Conservation (phyloP, 2,888 invertebrate genomes). For the Stenolophus ochropezus region DNA sequence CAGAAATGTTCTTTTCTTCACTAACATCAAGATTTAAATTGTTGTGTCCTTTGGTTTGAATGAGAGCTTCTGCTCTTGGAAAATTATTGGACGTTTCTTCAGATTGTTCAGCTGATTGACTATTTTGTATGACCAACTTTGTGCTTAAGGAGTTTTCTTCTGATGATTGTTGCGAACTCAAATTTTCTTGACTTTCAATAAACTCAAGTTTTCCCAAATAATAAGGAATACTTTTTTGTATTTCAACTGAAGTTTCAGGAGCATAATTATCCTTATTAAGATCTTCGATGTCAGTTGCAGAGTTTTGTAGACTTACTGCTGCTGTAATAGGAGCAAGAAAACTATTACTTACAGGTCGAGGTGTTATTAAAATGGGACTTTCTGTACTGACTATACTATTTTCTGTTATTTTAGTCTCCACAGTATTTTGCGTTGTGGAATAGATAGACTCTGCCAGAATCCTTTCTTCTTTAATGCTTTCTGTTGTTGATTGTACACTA, state of each 20-base stretch:
- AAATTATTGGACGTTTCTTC: slow-evolving; percentile 25
- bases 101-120: slow-evolving; percentile 63
- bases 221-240: slow-evolving; percentile 79
- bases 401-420: slow-evolving; percentile 65
- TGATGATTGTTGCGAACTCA: slow-evolving; percentile 69
- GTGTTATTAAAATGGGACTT: slow-evolving; percentile 74
- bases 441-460: slow-evolving; percentile 56
- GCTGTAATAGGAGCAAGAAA: slow-evolving; percentile 79
- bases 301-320: slow-evolving; percentile 75
- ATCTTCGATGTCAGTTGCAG: slow-evolving; percentile 63
- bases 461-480: slow-evolving; percentile 63
- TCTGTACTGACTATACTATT: slow-evolving; percentile 65
- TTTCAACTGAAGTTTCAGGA: slow-evolving; percentile 77
- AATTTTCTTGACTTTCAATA: slow-evolving; percentile 71
- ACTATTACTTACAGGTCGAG: slow-evolving; percentile 75
- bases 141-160: slow-evolving; percentile 66
- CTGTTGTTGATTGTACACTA: slow-evolving; percentile 65
- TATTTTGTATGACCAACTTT: slow-evolving; percentile 45
- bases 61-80: slow-evolving; percentile 49
- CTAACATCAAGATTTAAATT: background rate
- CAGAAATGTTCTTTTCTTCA: slow-evolving; percentile 37
- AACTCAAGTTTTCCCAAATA: slow-evolving; percentile 73
- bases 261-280: slow-evolving; percentile 60
- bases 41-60: slow-evolving; percentile 43
- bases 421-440: slow-evolving; percentile 66